Percentiles rank a stretch among this genome's conserved stretches.
These are phyloP conservation scores for Rallus crepitans DNA, from an alignment of 2,797 vertebrate species.

Conservation along the genomic window DNA sequence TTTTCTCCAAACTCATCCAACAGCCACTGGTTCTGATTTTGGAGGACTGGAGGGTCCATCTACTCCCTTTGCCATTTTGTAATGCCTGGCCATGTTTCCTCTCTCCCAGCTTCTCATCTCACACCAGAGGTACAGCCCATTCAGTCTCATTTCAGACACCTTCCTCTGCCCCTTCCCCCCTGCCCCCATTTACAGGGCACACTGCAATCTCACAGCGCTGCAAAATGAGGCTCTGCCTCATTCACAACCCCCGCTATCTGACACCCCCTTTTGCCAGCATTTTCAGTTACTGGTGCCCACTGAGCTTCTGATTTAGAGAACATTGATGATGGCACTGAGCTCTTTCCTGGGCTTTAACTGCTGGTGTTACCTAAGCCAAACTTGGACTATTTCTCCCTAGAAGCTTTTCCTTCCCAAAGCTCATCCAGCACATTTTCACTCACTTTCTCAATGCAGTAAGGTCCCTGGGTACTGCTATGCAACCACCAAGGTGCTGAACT, in stretches of 20 bases:
- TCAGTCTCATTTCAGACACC: background rate
- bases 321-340: accelerated
- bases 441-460: background rate
- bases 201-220: background rate
- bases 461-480: background rate
- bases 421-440: background rate
- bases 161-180: background rate
- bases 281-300: background rate
- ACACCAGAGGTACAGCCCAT: background rate
- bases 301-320: background rate
- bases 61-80: accelerated
- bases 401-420: background rate
- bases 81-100: background rate
- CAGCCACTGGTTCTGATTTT: background rate
- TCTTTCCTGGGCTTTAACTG: background rate
- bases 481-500: background rate
- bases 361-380: accelerated
- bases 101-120: background rate
- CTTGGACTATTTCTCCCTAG: background rate
- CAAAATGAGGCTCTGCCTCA: background rate
- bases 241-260: background rate
- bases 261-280: background rate
- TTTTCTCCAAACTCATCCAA: background rate
- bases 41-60: background rate
- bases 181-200: accelerated